Evolutionary conservation across 2,113 vertebrate genomes (phyloP), one percentile per base, ranked within the genome.

Genomic region (Austrofundulus limnaeus): DNA sequence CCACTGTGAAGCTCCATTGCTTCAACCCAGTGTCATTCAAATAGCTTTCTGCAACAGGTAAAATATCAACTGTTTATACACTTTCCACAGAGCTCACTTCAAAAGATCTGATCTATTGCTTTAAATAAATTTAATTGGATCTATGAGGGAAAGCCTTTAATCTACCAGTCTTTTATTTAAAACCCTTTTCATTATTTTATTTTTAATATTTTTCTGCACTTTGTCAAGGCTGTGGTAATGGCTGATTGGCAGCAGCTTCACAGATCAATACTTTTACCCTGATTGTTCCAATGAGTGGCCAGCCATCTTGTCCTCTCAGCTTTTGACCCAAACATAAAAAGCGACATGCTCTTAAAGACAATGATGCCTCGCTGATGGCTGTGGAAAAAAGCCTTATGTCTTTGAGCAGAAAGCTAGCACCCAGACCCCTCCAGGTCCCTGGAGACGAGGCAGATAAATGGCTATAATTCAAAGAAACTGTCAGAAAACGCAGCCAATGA

Each of bases 391-490:
- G 21, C 37, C 48, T 15, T 0, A 58, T 8, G 53, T 59, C 47
- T 84, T 34, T 49, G 38, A 70, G 68, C 48, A 12, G 66, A 73
- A 67, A 73, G 77, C 24, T 17, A 73, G 78, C 34, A 17, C 57
- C 61, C 57, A 31, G 68, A 61, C 50, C 60, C 48, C 54, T 60
- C 19, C 2, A 3, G 57, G 75, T 17, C 68, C 70, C 68, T 1
- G 11, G 65, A 76, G 77, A 81, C 57, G 61, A 70, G 65, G 41
- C 78, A 57, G 66, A 77, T 11, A 19, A 68, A 70, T 2, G 66
- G 75, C 66, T 60, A 73, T 86, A 87, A 90, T 84, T 91, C 85
- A 91, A 61, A 60, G 51, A 64, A 74, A 88, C 79, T 60, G 87
- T 82, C 82, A 82, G 70, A 81, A 85, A 89, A 80, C 4, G 62